Conservation (phyloP, 37 sponge, comb jelly and placozoan genomes). For the Tethya wilhelma region DNA sequence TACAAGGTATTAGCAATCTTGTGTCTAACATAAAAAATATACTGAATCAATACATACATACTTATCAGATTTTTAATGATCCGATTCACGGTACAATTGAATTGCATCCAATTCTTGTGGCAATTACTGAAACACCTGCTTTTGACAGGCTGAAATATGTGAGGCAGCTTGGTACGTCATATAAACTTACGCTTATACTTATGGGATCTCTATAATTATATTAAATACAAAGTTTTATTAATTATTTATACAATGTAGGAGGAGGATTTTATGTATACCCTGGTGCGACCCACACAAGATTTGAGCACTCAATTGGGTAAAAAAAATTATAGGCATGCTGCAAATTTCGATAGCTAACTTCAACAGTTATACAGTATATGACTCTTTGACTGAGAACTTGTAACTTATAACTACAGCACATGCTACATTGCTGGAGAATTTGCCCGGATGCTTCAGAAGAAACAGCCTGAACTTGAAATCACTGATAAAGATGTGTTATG, state of each 20-base stretch:
- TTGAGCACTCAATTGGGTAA: constrained; percentile 74
- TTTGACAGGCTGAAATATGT: constrained; percentile 29
- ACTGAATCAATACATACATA: too few species aligned
- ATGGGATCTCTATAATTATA: neutral
- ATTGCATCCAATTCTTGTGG: neutral
- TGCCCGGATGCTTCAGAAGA: constrained; percentile 8
- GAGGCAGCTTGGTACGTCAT: constrained; percentile 46
- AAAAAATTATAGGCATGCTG: neutral
- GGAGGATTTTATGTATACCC: constrained; percentile 20
- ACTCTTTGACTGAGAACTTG: too few species aligned
- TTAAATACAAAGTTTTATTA: too few species aligned
- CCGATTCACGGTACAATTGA: constrained; percentile 29
- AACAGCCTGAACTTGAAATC: neutral
- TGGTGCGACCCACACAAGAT: constrained; percentile 66
- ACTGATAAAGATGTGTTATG: constrained; percentile 14
- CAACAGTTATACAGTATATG: too few species aligned
- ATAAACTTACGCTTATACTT: neutral
- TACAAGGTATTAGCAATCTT: too few species aligned
- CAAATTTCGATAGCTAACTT: neutral
- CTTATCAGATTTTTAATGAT: neutral
- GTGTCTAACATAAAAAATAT: too few species aligned
- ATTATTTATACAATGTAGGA: constrained; percentile 6
- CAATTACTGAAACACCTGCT: constrained; percentile 27
- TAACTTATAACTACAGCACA: too few species aligned
- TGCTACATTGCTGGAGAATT: constrained; percentile 60